phyloP scores from a whole-genome alignment of 2,888 invertebrate species.

The Lasioglossum morio region DNA sequence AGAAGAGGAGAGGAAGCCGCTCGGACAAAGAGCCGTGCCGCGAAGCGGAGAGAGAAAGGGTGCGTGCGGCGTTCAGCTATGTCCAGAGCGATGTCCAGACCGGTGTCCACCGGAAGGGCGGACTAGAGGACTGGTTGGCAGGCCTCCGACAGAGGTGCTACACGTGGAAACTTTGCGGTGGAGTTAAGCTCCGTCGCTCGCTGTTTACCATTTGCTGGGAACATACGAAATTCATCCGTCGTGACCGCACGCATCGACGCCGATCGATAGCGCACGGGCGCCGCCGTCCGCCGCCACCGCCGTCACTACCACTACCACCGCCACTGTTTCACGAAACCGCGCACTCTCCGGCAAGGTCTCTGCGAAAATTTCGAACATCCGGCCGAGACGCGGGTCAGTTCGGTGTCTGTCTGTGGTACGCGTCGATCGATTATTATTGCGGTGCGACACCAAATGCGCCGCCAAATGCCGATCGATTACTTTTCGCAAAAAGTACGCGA shows the following conservation, averaged over 20 bases:
- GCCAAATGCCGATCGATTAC: background rate
- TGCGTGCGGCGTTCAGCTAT: constrained; percentile 13
- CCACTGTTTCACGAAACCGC: constrained; percentile 42
- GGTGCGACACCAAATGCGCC: background rate
- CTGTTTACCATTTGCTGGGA: constrained; percentile 72
- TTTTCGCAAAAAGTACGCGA: background rate
- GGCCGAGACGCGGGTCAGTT: background rate
- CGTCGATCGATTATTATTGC: background rate
- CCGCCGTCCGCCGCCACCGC: background rate
- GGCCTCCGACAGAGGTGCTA: constrained; percentile 7
- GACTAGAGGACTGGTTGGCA: background rate
- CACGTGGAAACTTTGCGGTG: constrained; percentile 73
- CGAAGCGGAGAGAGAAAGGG: constrained; percentile 1
- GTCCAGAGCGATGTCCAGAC: background rate
- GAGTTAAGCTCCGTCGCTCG: constrained; percentile 70
- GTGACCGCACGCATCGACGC: constrained; percentile 68
- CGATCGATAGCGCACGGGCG: constrained; percentile 60
- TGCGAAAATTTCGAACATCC: constrained; percentile 13
- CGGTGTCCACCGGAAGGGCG: background rate
- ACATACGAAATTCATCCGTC: constrained; percentile 74
- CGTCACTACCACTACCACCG: background rate
- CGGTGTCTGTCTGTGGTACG: background rate
- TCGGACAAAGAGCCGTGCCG: constrained; percentile 30
- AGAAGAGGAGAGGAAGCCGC: constrained; percentile 3
- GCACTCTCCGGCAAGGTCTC: background rate